These are phyloP conservation scores for Paramuricea clavata DNA, from an alignment of 92 coral and sea anemone genomes.

Conservation along the genomic window DNA sequence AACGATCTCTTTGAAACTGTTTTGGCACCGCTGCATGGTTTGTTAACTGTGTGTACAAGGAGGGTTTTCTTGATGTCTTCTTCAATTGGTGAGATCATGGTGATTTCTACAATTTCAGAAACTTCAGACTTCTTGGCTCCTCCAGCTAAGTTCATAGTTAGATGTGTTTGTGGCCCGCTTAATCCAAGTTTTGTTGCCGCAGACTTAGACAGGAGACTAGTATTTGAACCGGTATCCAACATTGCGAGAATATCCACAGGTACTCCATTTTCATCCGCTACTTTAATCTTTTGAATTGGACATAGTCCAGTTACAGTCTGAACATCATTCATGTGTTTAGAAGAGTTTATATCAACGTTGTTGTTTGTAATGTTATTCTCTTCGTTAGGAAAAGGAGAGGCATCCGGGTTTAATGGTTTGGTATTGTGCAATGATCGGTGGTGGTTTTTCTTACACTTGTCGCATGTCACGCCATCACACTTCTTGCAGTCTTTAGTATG, in stretches of 20 bases:
- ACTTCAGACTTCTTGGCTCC: constrained; percentile 68
- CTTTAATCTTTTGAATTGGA: constrained; percentile 72
- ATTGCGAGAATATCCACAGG: constrained; percentile 69
- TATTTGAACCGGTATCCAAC: constrained; percentile 71
- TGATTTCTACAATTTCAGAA: constrained; percentile 62
- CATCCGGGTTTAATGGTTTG: not conserved
- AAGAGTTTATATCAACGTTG: not conserved
- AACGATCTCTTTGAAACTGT: constrained; percentile 55
- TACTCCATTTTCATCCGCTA: constrained; percentile 56
- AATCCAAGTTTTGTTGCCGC: constrained; percentile 57
- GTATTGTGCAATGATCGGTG: constrained; percentile 53
- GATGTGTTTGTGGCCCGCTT: constrained; percentile 62
- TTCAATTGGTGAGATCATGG: constrained; percentile 61
- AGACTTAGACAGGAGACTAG: constrained; percentile 63
- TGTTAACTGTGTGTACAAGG: constrained; percentile 72
- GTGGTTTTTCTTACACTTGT: constrained; percentile 65
- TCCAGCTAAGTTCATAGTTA: constrained; percentile 78
- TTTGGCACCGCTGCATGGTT: constrained; percentile 73
- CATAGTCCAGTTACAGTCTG: constrained; percentile 59
- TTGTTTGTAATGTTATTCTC: not conserved
- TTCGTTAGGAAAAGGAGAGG: not conserved
- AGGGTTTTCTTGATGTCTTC: constrained; percentile 59
- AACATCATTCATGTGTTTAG: not conserved
- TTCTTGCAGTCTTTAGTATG: constrained; percentile 55
- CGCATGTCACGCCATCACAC: constrained; percentile 60